phyloP scores from a whole-genome alignment of 2,888 invertebrate species.

The Rhorus exstirpatorius region DNA sequence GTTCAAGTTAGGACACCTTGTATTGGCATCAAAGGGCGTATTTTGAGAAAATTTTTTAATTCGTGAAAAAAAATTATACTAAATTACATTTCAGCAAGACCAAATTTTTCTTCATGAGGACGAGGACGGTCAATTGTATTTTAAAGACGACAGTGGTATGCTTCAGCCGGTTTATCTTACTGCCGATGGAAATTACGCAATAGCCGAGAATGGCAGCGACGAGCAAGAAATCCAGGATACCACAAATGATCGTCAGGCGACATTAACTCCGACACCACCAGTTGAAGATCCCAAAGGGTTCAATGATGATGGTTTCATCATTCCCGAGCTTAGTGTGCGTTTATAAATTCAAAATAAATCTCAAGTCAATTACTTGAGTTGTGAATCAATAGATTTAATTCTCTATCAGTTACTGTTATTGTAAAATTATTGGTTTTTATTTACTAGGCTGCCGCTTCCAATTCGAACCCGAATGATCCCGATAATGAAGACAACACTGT shows the following conservation, averaged over 20 bases:
- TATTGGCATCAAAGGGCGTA: too few relatives aligned
- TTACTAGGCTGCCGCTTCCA: slow-evolving; percentile 73
- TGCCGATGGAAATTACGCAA: slow-evolving; percentile 84
- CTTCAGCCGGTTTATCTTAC: slow-evolving; percentile 84
- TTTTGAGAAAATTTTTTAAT: neutral
- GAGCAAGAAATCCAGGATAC: slow-evolving; percentile 79
- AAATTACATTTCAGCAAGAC: slow-evolving; percentile 73
- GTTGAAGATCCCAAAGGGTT: slow-evolving; percentile 65
- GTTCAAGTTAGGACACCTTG: too few relatives aligned
- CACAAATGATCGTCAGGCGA: slow-evolving; percentile 71
- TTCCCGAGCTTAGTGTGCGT: slow-evolving; percentile 78
- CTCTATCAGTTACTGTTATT: neutral
- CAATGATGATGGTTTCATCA: slow-evolving; percentile 77
- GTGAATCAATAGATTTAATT: neutral
- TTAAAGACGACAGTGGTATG: slow-evolving; percentile 83
- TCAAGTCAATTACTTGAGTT: neutral
- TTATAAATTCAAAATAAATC: neutral
- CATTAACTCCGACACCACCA: slow-evolving; percentile 22
- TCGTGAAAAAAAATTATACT: neutral
- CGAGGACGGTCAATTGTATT: slow-evolving; percentile 84
- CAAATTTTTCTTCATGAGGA: slow-evolving; percentile 85
- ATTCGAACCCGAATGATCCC: slow-evolving; percentile 75
- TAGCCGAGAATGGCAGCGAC: slow-evolving; percentile 81
- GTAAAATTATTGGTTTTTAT: slow-evolving; percentile 9
- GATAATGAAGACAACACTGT: slow-evolving; percentile 85